Percentiles rank a stretch among this genome's conserved stretches.
Evolutionary conservation across 2,888 invertebrate genomes (phyloP).

Genomic region (Cordilura impudica): DNA sequence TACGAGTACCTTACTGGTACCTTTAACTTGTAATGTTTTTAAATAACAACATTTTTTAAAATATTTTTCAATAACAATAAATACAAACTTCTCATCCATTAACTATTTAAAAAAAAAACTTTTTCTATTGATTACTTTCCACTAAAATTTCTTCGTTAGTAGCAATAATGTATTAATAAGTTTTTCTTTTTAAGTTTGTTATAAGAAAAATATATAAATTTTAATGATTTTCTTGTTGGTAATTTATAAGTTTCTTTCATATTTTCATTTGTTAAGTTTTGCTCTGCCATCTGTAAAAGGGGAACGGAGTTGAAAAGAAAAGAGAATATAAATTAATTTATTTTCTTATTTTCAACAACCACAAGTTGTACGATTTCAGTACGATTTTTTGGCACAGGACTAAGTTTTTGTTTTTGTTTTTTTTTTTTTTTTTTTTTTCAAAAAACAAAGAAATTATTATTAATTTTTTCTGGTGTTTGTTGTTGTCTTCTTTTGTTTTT

Average conservation of each 20-base stretch:
- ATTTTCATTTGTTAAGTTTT: neutral
- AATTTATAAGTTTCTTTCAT: slow-evolving; percentile 9
- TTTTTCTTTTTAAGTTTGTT: no score
- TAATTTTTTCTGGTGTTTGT: neutral
- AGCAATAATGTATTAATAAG: no score
- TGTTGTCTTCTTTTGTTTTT: neutral
- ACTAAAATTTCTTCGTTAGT: no score
- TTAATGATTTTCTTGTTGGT: neutral
- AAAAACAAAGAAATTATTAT: slow-evolving; percentile 8
- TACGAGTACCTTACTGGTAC: no score
- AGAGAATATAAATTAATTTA: neutral
- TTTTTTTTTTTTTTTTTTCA: neutral
- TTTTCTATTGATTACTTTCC: no score
- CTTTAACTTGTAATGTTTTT: no score
- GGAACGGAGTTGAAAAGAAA: neutral
- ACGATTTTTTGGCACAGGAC: neutral
- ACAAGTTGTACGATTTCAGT: neutral
- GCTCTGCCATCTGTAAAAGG: no score
- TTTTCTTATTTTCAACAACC: neutral
- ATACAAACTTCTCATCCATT: no score
- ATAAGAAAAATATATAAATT: neutral
- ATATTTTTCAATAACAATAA: no score
- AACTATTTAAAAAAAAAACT: no score
- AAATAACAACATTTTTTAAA: no score
- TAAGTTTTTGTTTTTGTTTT: neutral